Percentiles rank a stretch among this genome's conserved stretches.
phyloP scores from a whole-genome alignment of 2,888 invertebrate species.

The Conchocele bisecta region DNA sequence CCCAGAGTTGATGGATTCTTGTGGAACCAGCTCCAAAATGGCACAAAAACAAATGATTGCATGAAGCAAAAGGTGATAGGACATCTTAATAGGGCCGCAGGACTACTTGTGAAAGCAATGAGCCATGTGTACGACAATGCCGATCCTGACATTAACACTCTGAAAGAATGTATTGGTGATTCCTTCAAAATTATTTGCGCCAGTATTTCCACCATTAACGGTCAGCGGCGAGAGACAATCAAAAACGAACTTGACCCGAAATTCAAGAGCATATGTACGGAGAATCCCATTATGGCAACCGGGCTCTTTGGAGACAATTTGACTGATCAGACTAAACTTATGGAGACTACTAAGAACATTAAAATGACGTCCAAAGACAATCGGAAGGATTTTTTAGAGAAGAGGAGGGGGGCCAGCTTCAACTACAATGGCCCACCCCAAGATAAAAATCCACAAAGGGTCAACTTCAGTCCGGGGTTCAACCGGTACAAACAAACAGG shows the following conservation, averaged over 20 bases:
- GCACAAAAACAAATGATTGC: constrained; percentile 6
- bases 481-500: too few relatives aligned
- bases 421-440: too few relatives aligned
- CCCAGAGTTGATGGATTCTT: constrained; percentile 6
- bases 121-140: too few relatives aligned
- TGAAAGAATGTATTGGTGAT: constrained; percentile 1
- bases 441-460: too few relatives aligned
- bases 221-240: background rate
- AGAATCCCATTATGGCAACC: background rate
- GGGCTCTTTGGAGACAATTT: constrained; percentile 18
- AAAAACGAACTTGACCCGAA: constrained; percentile 3
- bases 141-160: too few relatives aligned
- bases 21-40: background rate
- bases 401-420: constrained; percentile 1
- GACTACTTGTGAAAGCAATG: too few relatives aligned
- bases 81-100: too few relatives aligned
- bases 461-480: too few relatives aligned
- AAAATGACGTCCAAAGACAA: background rate
- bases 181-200: constrained; percentile 4
- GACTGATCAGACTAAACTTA: background rate
- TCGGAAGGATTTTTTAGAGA: background rate
- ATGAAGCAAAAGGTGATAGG: too few relatives aligned
- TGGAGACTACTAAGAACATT: background rate
- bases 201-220: background rate
- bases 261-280: constrained; percentile 6